Percentiles rank a stretch among this genome's conserved stretches.
Evolutionary conservation across 2,113 vertebrate species (phyloP).

Genomic region (Tympanuchus pallidicinctus): DNA sequence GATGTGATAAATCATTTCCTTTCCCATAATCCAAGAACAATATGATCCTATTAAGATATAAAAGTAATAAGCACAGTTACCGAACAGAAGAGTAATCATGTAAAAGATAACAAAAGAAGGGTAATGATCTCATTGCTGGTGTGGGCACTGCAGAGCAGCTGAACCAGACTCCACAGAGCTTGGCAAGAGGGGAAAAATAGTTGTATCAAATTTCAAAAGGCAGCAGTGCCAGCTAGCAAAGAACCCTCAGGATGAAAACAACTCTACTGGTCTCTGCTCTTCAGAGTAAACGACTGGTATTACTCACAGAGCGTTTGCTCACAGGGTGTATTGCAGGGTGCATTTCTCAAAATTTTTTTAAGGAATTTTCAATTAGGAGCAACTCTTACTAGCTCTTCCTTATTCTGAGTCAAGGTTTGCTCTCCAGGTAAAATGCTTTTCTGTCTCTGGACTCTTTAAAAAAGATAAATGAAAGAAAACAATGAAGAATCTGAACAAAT

Average conservation of each 20-base stretch:
- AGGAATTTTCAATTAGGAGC: not conserved
- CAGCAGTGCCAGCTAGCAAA: not conserved
- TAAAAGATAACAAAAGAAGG: not conserved
- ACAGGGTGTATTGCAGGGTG: not conserved
- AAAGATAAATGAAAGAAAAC: not conserved
- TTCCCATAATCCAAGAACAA: not conserved
- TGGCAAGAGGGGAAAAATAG: not conserved
- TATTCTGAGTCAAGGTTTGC: not conserved
- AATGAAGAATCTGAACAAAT: not conserved
- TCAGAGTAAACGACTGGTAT: not conserved
- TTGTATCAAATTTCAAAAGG: conserved; percentile 44
- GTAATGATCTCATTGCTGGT: not conserved
- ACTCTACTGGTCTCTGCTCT: not conserved
- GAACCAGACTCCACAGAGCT: not conserved
- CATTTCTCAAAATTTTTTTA: not conserved
- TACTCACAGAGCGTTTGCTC: not conserved
- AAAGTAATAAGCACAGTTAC: not conserved
- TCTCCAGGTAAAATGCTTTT: not conserved
- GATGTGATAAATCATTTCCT: not conserved
- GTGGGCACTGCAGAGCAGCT: not conserved
- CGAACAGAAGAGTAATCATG: not conserved
- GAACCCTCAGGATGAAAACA: not conserved
- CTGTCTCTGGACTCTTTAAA: not conserved
- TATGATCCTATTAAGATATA: not conserved
- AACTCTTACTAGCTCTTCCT: not conserved